These are phyloP conservation scores for Synanthedon formicaeformis DNA, from an alignment of 2,888 invertebrate genomes.

Conservation along the genomic window DNA sequence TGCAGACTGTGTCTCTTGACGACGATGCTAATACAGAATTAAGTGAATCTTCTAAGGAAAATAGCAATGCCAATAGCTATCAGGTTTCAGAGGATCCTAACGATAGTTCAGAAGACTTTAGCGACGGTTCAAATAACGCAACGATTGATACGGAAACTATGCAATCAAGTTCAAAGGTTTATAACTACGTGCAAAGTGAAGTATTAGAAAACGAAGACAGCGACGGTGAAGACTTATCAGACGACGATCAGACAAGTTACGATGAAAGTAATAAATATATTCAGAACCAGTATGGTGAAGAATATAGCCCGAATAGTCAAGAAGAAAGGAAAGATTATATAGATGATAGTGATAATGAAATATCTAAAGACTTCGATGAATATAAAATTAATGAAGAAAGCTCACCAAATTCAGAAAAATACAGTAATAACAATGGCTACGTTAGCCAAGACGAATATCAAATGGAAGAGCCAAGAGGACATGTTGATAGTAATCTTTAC, in stretches of 20 bases:
- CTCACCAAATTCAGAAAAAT: slow-evolving; percentile 7
- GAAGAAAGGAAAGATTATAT: slow-evolving; percentile 12
- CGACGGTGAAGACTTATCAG: slow-evolving; percentile 10
- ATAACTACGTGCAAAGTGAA: slow-evolving; percentile 16
- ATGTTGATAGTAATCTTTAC: slow-evolving; percentile 20
- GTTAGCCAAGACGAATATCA: slow-evolving; percentile 6
- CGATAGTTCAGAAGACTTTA: slow-evolving; percentile 21
- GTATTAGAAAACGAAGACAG: slow-evolving; percentile 1
- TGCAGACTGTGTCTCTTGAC: slow-evolving; percentile 34
- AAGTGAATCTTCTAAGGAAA: slow-evolving; percentile 3
- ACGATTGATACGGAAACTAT: slow-evolving; percentile 24
- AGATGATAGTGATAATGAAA: slow-evolving; percentile 13
- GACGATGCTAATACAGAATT: slow-evolving; percentile 6
- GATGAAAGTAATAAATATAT: slow-evolving; percentile 1
- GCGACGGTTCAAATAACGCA: slow-evolving; percentile 13
- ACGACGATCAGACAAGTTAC: slow-evolving; percentile 6
- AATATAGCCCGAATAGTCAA: not conserved
- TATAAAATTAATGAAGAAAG: slow-evolving; percentile 3
- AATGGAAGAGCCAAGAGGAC: slow-evolving; percentile 10
- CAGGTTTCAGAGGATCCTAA: slow-evolving; percentile 23
- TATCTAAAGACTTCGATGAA: slow-evolving; percentile 12
- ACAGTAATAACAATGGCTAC: slow-evolving; percentile 8
- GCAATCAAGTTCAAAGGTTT: slow-evolving; percentile 37
- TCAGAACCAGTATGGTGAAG: not conserved
- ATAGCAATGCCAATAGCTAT: slow-evolving; percentile 3